Evolutionary conservation across 2,797 vertebrate genomes (phyloP).

Genomic region (Micromesistius poutassou): DNA sequence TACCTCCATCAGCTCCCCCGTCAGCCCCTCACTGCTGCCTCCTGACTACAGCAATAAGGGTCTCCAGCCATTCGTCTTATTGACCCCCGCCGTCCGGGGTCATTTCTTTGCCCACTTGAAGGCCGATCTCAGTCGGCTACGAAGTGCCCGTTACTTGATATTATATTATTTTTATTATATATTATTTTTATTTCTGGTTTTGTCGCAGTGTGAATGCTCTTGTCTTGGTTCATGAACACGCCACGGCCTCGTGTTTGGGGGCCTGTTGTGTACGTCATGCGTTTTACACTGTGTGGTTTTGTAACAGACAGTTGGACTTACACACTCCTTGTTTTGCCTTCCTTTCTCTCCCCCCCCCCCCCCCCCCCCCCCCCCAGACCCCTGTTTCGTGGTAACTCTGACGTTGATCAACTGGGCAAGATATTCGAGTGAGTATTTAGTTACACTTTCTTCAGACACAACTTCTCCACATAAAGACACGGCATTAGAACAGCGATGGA

Average conservation of each 20-base stretch:
- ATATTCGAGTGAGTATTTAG: constrained; percentile 95
- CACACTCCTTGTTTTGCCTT: constrained; percentile 15
- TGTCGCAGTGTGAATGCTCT: too few species aligned
- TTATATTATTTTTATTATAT: too few species aligned
- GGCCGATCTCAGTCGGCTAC: too few species aligned
- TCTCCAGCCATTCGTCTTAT: neutral
- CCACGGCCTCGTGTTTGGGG: neutral
- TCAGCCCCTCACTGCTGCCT: constrained; percentile 34
- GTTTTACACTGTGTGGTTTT: neutral
- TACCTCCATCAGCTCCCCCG: neutral
- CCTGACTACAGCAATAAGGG: constrained; percentile 46
- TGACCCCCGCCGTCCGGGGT: too few species aligned
- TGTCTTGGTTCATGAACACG: neutral
- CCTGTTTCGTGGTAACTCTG: constrained; percentile 95
- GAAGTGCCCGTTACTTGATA: too few species aligned
- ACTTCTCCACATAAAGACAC: neutral
- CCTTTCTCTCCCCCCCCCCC: too few species aligned
- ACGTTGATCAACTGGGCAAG: constrained; percentile 98
- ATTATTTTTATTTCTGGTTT: too few species aligned
- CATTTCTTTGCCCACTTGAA: neutral
- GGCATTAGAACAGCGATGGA: too few species aligned
- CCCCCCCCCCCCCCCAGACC: constrained; percentile 80
- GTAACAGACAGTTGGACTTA: constrained; percentile 21
- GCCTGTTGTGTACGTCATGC: neutral
- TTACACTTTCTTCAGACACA: neutral